phyloP scores from a whole-genome alignment of 2,888 invertebrate genomes.

The Conomelus anceps region DNA sequence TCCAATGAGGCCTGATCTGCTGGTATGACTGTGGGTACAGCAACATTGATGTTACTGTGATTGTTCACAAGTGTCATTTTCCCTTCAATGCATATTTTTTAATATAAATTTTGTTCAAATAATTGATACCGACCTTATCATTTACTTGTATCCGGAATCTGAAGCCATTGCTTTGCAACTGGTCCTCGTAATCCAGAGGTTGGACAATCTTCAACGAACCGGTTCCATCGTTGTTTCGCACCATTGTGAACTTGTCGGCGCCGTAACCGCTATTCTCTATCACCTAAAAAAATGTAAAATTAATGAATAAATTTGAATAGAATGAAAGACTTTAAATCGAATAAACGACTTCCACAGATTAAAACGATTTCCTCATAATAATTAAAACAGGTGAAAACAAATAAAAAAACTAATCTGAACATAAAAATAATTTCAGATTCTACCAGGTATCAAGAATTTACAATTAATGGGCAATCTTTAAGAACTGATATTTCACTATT shows the following conservation, averaged over 20 bases:
- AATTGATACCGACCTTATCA: constrained; percentile 54
- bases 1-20: neutral
- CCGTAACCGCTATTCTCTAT: constrained; percentile 92
- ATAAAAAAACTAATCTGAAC: no score
- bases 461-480: no score
- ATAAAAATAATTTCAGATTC: no score
- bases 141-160: constrained; percentile 90
- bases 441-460: no score
- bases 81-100: neutral
- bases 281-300: constrained; percentile 44
- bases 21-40: neutral
- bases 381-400: no score
- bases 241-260: constrained; percentile 95
- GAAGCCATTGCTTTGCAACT: constrained; percentile 90
- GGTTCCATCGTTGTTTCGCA: constrained; percentile 90
- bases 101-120: neutral
- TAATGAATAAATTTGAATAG: neutral
- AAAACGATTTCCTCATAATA: no score
- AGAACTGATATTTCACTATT: no score
- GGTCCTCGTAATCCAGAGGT: constrained; percentile 91
- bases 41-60: neutral
- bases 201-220: constrained; percentile 93
- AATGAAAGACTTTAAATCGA: neutral
- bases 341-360: no score
- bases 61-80: neutral